A percentile compares a stretch with the other conserved stretches of the same genome.
These are phyloP conservation scores for Pangasius krempfi DNA, from an alignment of 2,797 vertebrate genomes.

Conservation along the genomic window DNA sequence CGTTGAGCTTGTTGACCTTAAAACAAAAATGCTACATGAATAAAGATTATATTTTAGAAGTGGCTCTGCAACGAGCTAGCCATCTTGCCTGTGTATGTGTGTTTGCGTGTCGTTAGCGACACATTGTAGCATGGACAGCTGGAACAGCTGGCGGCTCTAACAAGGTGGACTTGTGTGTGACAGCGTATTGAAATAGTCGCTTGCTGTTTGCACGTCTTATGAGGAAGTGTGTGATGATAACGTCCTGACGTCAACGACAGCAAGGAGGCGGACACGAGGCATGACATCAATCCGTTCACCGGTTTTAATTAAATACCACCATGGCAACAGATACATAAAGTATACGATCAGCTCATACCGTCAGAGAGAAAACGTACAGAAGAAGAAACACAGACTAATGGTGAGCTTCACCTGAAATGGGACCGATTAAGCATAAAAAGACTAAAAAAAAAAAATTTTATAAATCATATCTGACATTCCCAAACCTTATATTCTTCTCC, in stretches of 20 bases:
- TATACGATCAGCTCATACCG: constrained; percentile 26
- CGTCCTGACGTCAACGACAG: constrained; percentile 31
- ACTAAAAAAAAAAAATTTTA: not conserved
- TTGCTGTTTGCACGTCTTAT: constrained; percentile 8
- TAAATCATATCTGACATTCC: not conserved
- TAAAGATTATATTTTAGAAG: not conserved
- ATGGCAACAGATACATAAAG: constrained; percentile 7
- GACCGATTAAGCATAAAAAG: not conserved
- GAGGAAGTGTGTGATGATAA: constrained; percentile 35
- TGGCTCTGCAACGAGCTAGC: not conserved
- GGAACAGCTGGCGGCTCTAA: constrained; percentile 29
- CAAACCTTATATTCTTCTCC: too few relatives aligned
- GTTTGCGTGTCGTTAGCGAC: not conserved
- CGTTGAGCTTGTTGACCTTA: too few relatives aligned
- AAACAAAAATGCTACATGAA: not conserved
- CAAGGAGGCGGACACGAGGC: constrained; percentile 37
- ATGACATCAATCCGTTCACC: constrained; percentile 31
- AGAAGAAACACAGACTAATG: not conserved
- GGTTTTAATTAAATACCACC: constrained; percentile 56
- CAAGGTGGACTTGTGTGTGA: constrained; percentile 2
- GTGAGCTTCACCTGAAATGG: not conserved
- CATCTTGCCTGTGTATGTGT: not conserved
- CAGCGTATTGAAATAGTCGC: not conserved
- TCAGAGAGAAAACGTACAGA: not conserved
- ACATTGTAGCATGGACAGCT: constrained; percentile 15